Conservation (phyloP, 1,140 invertebrate species). For the Papilio dardanus region DNA sequence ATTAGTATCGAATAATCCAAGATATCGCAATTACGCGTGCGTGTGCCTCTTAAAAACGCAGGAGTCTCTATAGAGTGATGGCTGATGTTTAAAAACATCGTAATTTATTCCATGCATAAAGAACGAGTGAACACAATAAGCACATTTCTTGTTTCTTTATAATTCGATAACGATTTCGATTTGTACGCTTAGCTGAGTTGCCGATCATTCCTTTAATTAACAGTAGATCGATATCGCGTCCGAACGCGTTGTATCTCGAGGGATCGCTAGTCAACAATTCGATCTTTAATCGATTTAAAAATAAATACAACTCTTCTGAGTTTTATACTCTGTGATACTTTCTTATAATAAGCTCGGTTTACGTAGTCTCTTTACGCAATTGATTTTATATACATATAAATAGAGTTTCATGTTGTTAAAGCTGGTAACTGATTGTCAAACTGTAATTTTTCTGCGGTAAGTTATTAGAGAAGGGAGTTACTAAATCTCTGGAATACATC, state of each 20-base stretch:
- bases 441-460: too few relatives aligned
- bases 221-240: conserved; percentile 14
- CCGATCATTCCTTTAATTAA: conserved; percentile 10
- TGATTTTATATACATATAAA: too few relatives aligned
- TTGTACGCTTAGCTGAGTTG: conserved; percentile 11
- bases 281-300: conserved; percentile 9
- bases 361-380: not conserved
- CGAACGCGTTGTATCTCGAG: not conserved
- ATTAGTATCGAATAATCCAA: not conserved
- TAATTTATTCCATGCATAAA: not conserved
- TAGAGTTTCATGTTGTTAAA: too few relatives aligned
- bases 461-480: too few relatives aligned
- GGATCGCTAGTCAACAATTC: conserved; percentile 8
- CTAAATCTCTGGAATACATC: not conserved
- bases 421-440: too few relatives aligned
- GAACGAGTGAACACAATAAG: conserved; percentile 14
- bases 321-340: not conserved
- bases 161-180: conserved; percentile 4
- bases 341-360: not conserved
- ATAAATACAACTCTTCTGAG: conserved; percentile 4
- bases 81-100: not conserved
- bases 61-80: not conserved
- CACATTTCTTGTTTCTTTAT: conserved; percentile 9
- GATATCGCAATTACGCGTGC: not conserved
- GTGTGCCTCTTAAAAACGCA: not conserved